Evolutionary conservation across 2,113 vertebrate genomes (phyloP), one percentile per base, ranked within the genome.

Genomic region (Prolemur simus): DNA sequence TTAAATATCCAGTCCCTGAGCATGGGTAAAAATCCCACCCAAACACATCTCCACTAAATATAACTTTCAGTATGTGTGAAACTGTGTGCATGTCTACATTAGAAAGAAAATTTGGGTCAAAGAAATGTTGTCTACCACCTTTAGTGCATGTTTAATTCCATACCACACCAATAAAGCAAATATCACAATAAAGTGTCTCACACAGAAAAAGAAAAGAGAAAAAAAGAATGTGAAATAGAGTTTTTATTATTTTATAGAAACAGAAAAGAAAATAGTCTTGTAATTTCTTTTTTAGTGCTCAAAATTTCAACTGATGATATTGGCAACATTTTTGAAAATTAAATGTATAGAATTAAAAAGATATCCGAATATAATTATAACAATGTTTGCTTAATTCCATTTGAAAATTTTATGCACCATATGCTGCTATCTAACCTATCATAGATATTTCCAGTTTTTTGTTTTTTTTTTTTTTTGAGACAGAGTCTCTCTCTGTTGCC

Each of bases 11-110:
- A 73, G 39, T 85, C 20, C 49, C 32, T 54, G 56, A 66, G 18
- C 1, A 63, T 20, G 23, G 17, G 8, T 71, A 45, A 69, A 85
- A 64, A 5, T 8, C 1, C 9, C 12, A 34, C 2, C 6, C 34
- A 1, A 34, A 85, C 1, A 6, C 5, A 58, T 8, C 2, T 20
- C 2, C 9, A 15, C 12, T 4, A n/a, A n/a, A 4, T 21, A 2
- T 39, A 39, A 52, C 52, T 54, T 54, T 54, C 49, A 49, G 4
- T 3, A 74, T 34, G 1, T n/a, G 13, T 81, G 6, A 37, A 25
- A 39, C 32, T 73, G 15, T 8, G 5, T 64, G 8, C 69, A 13
- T 80, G 1, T 54, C 37, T 73, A 64, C 1, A 6, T 1, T 23
- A 6, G 7, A n/a, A 52, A 68, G 6, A 60, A 77, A 63, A 63